These are phyloP conservation scores for Drosophila pseudotakahashii DNA, from an alignment of 2,888 invertebrate species.

Conservation along the genomic window DNA sequence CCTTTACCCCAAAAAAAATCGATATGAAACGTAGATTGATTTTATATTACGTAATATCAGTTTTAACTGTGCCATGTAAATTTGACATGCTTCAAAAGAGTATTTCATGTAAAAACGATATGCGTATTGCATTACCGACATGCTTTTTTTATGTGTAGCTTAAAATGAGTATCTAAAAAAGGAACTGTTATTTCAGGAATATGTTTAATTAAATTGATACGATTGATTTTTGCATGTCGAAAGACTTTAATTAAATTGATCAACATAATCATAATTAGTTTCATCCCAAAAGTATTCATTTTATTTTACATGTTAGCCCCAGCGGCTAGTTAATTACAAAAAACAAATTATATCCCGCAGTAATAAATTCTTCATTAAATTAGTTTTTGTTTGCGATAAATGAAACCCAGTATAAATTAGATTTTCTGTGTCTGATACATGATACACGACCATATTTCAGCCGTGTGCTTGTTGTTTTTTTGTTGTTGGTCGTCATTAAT, in stretches of 20 bases:
- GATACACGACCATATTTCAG: slow-evolving; percentile 13
- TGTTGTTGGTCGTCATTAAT: slow-evolving; percentile 13
- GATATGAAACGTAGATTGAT: too few species aligned
- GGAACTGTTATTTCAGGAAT: neutral
- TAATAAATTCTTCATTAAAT: slow-evolving; percentile 25
- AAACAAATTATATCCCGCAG: slow-evolving; percentile 20
- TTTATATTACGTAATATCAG: too few species aligned
- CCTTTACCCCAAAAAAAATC: too few species aligned
- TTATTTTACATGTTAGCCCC: neutral
- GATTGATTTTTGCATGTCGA: neutral
- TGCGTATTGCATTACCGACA: too few species aligned
- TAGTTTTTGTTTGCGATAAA: slow-evolving; percentile 30
- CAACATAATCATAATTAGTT: neutral
- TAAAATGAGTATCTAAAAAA: neutral
- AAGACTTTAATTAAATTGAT: neutral
- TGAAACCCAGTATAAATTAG: slow-evolving; percentile 14
- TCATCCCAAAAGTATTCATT: neutral
- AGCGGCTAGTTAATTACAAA: slow-evolving; percentile 6
- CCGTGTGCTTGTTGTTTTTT: neutral
- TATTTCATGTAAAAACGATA: too few species aligned
- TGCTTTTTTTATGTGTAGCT: too few species aligned
- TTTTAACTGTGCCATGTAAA: too few species aligned
- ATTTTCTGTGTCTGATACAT: neutral
- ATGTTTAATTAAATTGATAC: neutral
- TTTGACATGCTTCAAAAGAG: too few species aligned